Percentiles rank a stretch among this genome's conserved stretches.
Conservation (phyloP, 2,113 vertebrate genomes). For the Gallinago undulata region DNA sequence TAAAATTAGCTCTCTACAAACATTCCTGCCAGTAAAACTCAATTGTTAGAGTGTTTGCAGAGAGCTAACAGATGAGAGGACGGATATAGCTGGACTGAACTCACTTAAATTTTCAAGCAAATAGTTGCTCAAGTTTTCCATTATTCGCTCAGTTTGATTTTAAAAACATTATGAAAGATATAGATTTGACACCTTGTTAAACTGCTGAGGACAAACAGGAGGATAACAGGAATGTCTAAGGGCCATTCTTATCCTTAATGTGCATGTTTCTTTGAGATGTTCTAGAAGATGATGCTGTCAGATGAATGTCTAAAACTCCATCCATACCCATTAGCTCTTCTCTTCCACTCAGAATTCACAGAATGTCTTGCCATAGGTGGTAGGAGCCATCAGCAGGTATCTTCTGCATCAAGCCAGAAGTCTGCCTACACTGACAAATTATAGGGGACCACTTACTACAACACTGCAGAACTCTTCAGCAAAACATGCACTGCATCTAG, state of each 20-base stretch:
- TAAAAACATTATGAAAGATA: not conserved
- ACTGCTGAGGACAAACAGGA: not conserved
- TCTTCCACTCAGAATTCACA: not conserved
- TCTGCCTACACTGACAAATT: not conserved
- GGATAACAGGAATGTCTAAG: not conserved
- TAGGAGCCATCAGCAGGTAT: not conserved
- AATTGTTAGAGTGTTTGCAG: constrained; percentile 44
- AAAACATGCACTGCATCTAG: accelerated
- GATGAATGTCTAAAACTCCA: not conserved
- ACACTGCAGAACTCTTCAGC: not conserved
- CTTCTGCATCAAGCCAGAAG: not conserved
- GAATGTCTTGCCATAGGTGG: not conserved
- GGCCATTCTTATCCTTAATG: not conserved
- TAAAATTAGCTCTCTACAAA: constrained; percentile 66
- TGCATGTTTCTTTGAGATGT: not conserved
- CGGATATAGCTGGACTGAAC: not conserved
- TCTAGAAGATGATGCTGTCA: not conserved
- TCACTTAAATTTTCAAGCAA: constrained; percentile 25
- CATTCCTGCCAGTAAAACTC: constrained; percentile 17
- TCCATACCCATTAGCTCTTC: not conserved
- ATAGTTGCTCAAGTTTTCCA: not conserved
- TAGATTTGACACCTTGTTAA: not conserved
- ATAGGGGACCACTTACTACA: not conserved
- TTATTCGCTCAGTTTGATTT: not conserved
- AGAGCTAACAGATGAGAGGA: constrained; percentile 18